Evolutionary conservation across 1,140 invertebrate species (phyloP).

Genomic region (Dufourea novaeangliae): DNA sequence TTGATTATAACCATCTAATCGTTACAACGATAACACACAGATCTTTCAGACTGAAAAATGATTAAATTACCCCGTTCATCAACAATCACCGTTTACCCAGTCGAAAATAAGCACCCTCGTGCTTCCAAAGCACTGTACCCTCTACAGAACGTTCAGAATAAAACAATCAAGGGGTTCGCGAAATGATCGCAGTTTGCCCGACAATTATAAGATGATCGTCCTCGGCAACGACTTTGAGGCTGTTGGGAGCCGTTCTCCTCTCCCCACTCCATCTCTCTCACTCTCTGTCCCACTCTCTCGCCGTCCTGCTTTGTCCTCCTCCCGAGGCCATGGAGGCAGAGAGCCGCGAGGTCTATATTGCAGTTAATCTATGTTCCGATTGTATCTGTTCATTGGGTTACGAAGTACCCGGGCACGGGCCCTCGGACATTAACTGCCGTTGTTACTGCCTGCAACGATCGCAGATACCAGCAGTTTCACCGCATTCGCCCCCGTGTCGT

Average conservation of each 20-base stretch:
- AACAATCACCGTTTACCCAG: too few relatives aligned
- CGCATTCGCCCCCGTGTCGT: conserved; percentile 70
- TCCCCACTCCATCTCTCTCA: conserved; percentile 21
- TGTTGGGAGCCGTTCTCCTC: conserved; percentile 13
- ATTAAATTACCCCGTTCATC: too few relatives aligned
- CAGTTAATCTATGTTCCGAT: conserved; percentile 80
- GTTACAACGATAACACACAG: too few relatives aligned
- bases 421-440: conserved; percentile 80
- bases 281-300: neutral
- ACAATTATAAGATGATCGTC: conserved; percentile 51
- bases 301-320: conserved; percentile 30
- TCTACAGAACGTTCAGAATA: neutral
- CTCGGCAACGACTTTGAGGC: conserved; percentile 26
- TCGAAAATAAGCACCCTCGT: too few relatives aligned
- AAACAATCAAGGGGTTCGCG: conserved; percentile 20
- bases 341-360: conserved; percentile 79
- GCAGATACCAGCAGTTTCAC: conserved; percentile 77
- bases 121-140: too few relatives aligned
- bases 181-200: conserved; percentile 24
- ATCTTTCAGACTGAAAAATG: too few relatives aligned
- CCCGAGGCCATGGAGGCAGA: conserved; percentile 46
- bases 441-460: conserved; percentile 79
- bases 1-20: too few relatives aligned
- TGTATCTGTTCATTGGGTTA: conserved; percentile 80
- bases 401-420: conserved; percentile 75